Conservation (phyloP, 2,888 invertebrate species). For the Phanerotoma sp. region DNA sequence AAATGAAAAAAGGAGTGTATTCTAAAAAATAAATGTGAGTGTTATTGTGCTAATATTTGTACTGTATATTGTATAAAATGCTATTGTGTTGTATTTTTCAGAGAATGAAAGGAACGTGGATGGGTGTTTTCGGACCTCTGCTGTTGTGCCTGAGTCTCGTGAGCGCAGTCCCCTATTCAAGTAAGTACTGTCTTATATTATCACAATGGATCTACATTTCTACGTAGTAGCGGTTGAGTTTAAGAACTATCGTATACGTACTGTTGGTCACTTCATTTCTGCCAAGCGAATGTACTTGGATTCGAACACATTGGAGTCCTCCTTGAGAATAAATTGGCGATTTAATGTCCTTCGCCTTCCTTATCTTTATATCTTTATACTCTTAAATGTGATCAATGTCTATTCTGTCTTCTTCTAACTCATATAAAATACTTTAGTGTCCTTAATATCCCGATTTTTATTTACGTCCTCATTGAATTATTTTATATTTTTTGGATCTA, state of each 20-base stretch:
- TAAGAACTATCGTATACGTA: constrained; percentile 5
- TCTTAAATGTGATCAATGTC: background rate
- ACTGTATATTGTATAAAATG: background rate
- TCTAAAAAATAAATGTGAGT: no score
- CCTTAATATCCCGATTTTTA: background rate
- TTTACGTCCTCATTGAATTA: background rate
- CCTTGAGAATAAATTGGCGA: constrained; percentile 17
- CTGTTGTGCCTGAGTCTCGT: constrained; percentile 25
- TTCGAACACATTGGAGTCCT: constrained; percentile 1
- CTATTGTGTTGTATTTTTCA: constrained; percentile 20
- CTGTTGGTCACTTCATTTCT: constrained; percentile 25
- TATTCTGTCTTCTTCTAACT: background rate
- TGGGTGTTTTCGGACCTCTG: constrained; percentile 23
- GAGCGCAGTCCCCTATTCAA: constrained; percentile 27
- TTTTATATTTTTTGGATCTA: background rate
- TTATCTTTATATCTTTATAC: background rate
- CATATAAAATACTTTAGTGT: no score
- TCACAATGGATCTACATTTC: constrained; percentile 27
- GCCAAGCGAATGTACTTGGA: constrained; percentile 10
- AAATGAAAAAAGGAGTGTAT: no score
- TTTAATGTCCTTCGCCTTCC: constrained; percentile 4
- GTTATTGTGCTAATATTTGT: background rate
- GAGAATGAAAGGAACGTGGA: constrained; percentile 30
- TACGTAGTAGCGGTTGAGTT: constrained; percentile 7
- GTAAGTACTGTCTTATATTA: constrained; percentile 29